Percentiles rank a stretch among this genome's conserved stretches.
phyloP scores from a whole-genome alignment of 37 sponge, comb jelly and placozoan genomes.

The Beroe ovata region DNA sequence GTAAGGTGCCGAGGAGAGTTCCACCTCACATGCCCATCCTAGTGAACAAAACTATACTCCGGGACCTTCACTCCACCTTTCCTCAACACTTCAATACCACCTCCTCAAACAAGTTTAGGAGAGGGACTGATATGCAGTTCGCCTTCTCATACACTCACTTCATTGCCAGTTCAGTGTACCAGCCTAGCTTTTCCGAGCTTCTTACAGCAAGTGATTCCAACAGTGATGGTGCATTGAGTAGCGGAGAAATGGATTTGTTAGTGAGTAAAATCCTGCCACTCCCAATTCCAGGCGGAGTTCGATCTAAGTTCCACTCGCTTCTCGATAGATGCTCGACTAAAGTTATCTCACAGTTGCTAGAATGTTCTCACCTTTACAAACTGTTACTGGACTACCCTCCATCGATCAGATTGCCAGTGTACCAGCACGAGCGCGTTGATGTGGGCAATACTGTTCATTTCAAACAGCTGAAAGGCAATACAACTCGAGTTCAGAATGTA shows the following conservation, averaged over 20 bases:
- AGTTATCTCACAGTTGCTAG: not conserved
- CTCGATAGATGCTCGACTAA: not conserved
- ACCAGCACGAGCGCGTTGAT: not conserved
- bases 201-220: not conserved
- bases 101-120: slow-evolving; percentile 84
- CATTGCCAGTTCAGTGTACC: slow-evolving; percentile 67
- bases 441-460: slow-evolving; percentile 70
- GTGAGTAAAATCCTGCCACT: not conserved
- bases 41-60: slow-evolving; percentile 79
- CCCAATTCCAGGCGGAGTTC: not conserved
- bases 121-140: slow-evolving; percentile 91
- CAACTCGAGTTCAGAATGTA: slow-evolving; percentile 69
- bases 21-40: slow-evolving; percentile 97
- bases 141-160: slow-evolving; percentile 92
- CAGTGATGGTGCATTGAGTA: not conserved
- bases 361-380: not conserved
- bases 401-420: not conserved
- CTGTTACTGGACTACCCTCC: not conserved
- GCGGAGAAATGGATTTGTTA: not conserved
- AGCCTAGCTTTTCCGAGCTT: not conserved
- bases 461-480: slow-evolving; percentile 90
- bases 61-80: slow-evolving; percentile 74
- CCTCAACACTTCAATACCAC: slow-evolving; percentile 84
- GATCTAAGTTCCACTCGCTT: not conserved
- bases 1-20: slow-evolving; percentile 79